Evolutionary conservation across 2,888 invertebrate species (phyloP).

Genomic region (Saturnia pavonia): DNA sequence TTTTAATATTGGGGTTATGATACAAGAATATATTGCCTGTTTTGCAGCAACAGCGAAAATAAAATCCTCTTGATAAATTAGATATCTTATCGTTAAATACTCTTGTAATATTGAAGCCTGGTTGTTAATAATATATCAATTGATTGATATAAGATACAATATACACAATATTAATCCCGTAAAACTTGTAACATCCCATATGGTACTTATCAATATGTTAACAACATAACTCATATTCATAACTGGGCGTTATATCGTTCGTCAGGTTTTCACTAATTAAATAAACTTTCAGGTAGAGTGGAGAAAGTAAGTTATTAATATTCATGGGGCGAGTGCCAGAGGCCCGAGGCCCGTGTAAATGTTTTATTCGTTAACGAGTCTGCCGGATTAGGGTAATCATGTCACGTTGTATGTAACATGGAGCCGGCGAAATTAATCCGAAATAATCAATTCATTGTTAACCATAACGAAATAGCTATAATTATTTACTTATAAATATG

Average conservation of each 20-base stretch:
- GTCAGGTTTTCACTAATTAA: slow-evolving; percentile 66
- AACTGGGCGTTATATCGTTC: slow-evolving; percentile 40
- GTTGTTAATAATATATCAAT: too few relatives aligned
- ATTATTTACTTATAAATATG: not conserved
- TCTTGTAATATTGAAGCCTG: too few relatives aligned
- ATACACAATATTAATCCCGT: not conserved
- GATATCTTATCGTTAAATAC: too few relatives aligned
- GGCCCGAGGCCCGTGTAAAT: slow-evolving; percentile 70
- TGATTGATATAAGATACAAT: too few relatives aligned
- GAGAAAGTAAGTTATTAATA: slow-evolving; percentile 73
- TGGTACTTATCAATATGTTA: slow-evolving; percentile 16
- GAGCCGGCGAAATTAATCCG: slow-evolving; percentile 69
- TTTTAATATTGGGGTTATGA: too few relatives aligned
- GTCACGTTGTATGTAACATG: slow-evolving; percentile 72
- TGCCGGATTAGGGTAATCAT: slow-evolving; percentile 74
- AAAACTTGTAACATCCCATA: not conserved
- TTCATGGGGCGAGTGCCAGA: slow-evolving; percentile 62
- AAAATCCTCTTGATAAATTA: too few relatives aligned
- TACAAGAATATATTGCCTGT: too few relatives aligned
- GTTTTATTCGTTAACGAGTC: slow-evolving; percentile 81
- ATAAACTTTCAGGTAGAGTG: slow-evolving; percentile 73
- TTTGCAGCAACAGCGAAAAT: too few relatives aligned
- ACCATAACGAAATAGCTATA: slow-evolving; percentile 14
- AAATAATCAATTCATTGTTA: slow-evolving; percentile 66
- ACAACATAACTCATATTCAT: slow-evolving; percentile 26